Conservation (phyloP, 2,113 vertebrate species). For the Procapra przewalskii region DNA sequence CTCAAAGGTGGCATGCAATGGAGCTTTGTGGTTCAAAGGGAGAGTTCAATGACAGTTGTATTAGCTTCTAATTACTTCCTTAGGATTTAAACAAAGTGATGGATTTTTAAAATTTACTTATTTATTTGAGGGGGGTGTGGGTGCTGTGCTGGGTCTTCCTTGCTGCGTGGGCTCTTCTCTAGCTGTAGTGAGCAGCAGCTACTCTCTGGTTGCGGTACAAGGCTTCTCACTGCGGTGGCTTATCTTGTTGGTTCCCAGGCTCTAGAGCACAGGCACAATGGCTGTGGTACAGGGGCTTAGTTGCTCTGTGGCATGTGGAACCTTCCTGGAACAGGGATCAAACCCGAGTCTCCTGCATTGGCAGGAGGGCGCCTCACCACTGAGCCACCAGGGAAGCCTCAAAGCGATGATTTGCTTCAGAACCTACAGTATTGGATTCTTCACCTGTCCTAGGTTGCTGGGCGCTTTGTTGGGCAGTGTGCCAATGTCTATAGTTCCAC, state of each 20-base stretch:
- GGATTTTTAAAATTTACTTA: background rate
- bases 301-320: background rate
- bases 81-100: background rate
- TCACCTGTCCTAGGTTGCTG: background rate
- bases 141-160: background rate
- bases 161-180: background rate
- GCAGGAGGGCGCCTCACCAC: background rate
- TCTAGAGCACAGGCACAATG: background rate
- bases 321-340: background rate
- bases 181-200: background rate
- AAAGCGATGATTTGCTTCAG: background rate
- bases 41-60: background rate
- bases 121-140: rapidly evolving
- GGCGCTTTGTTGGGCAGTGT: background rate
- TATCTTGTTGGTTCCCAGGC: background rate
- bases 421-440: background rate
- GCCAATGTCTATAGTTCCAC: background rate
- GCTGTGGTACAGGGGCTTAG: background rate
- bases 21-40: background rate
- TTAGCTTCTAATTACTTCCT: background rate
- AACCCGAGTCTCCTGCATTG: background rate
- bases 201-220: background rate
- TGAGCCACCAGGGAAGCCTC: background rate
- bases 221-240: background rate
- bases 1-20: background rate